Percentiles rank a stretch among this genome's conserved stretches.
phyloP scores from a whole-genome alignment of 1,140 invertebrate species.

The Rhagoletis zephyria region DNA sequence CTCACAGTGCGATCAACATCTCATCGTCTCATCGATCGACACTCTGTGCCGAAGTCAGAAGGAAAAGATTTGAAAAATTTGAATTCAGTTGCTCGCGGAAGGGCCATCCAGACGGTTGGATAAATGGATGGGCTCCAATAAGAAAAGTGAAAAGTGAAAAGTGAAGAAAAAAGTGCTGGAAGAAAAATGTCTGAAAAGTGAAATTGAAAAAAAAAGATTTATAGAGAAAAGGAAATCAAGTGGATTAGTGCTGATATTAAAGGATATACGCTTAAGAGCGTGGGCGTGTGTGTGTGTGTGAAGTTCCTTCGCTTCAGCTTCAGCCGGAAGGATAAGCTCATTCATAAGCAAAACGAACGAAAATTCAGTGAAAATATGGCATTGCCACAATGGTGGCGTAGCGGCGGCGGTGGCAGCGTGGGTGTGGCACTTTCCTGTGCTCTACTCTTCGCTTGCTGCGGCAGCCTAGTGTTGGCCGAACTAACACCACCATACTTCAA shows the following conservation, averaged over 20 bases:
- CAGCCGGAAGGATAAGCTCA: background rate
- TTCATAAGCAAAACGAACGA: background rate
- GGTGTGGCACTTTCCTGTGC: slow-evolving; percentile 53
- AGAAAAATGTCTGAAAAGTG: slow-evolving; percentile 44
- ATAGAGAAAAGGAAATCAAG: background rate
- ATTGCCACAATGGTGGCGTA: slow-evolving; percentile 51
- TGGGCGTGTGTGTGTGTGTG: no score
- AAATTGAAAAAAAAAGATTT: background rate
- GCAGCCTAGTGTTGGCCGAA: slow-evolving; percentile 60
- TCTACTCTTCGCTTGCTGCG: slow-evolving; percentile 20
- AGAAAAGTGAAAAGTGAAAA: slow-evolving; percentile 60
- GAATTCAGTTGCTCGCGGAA: slow-evolving; percentile 69
- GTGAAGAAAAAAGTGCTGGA: slow-evolving; percentile 1
- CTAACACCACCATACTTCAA: slow-evolving; percentile 94
- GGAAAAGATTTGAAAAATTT: slow-evolving; percentile 58
- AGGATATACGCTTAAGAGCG: background rate
- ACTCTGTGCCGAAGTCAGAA: slow-evolving; percentile 53
- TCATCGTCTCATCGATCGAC: background rate
- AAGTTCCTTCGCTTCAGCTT: background rate
- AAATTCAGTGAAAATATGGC: background rate
- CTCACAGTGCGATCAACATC: no score
- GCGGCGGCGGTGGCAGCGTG: slow-evolving; percentile 46
- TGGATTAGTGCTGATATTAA: background rate
- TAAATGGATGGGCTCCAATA: slow-evolving; percentile 64
- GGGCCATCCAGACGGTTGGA: slow-evolving; percentile 70